These are phyloP conservation scores for Serrognathus titanus DNA, from an alignment of 2,888 invertebrate genomes.

Conservation along the genomic window DNA sequence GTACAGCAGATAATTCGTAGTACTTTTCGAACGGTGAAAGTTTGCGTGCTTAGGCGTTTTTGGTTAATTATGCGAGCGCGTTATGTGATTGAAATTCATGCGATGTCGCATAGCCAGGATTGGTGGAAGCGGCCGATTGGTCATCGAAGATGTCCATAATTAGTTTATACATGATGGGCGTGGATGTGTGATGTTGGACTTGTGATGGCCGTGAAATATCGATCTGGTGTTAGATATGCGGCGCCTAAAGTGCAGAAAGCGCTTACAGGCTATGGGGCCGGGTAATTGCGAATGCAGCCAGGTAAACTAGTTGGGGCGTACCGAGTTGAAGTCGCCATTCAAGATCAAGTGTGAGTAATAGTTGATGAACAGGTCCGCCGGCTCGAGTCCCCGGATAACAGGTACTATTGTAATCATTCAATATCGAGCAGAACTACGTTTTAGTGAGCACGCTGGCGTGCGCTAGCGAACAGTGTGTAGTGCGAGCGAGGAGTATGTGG, in stretches of 20 bases:
- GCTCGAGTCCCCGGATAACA: conserved; percentile 42
- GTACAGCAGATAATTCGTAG: not conserved
- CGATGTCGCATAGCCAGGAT: conserved; percentile 29
- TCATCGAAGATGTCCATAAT: conserved; percentile 24
- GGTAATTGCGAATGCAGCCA: conserved; percentile 13
- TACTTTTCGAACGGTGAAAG: conserved; percentile 1
- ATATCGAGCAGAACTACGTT: conserved; percentile 28
- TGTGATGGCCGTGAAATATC: conserved; percentile 15
- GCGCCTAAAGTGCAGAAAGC: not conserved
- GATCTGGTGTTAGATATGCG: conserved; percentile 1
- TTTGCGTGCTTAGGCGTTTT: not conserved
- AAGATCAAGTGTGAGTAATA: conserved; percentile 47
- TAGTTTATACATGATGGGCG: conserved; percentile 29
- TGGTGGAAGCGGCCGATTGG: conserved; percentile 35
- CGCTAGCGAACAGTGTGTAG: conserved; percentile 1
- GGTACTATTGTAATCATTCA: conserved; percentile 50
- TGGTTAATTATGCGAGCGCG: conserved; percentile 4
- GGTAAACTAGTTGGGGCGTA: conserved; percentile 48
- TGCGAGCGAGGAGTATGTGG: not conserved
- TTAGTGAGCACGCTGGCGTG: conserved; percentile 13
- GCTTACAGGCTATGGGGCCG: not conserved
- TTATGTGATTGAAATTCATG: conserved; percentile 34
- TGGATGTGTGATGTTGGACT: conserved; percentile 17
- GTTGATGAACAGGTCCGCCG: conserved; percentile 49
- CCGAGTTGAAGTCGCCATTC: conserved; percentile 42